A percentile compares a stretch with the other conserved stretches of the same genome.
Evolutionary conservation across 2,113 vertebrate species (phyloP).

Genomic region (Nematolebias whitei): DNA sequence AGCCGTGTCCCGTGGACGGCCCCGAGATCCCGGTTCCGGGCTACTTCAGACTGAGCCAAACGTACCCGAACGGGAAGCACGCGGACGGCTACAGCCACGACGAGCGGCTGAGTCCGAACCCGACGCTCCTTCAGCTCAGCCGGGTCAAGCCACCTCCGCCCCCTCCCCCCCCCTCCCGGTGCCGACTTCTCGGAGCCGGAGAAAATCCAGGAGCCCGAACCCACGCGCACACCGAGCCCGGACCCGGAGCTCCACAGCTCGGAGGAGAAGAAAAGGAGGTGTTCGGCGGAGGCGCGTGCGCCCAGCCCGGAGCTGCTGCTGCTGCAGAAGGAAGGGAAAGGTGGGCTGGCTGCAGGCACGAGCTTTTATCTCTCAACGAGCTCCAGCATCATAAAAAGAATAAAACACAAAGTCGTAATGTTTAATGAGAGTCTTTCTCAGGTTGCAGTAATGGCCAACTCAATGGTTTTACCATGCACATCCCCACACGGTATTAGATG

Average conservation of each 20-base stretch:
- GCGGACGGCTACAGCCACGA: slow-evolving; percentile 92
- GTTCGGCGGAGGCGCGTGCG: slow-evolving; percentile 87
- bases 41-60: slow-evolving; percentile 99
- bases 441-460: slow-evolving; percentile 80
- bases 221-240: slow-evolving; percentile 87
- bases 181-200: slow-evolving; percentile 86
- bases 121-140: slow-evolving; percentile 92
- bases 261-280: slow-evolving; percentile 89
- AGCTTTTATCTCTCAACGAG: slow-evolving; percentile 86
- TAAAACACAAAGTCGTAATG: slow-evolving; percentile 89
- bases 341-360: slow-evolving; percentile 89
- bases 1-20: slow-evolving; percentile 91
- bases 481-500: slow-evolving; percentile 13
- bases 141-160: slow-evolving; percentile 84
- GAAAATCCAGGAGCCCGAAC: slow-evolving; percentile 88
- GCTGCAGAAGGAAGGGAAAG: slow-evolving; percentile 95
- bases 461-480: slow-evolving; percentile 61
- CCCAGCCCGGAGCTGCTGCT: slow-evolving; percentile 93
- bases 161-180: no score
- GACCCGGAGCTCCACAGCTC: slow-evolving; percentile 84
- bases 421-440: slow-evolving; percentile 87
- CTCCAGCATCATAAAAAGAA: slow-evolving; percentile 88
- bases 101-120: slow-evolving; percentile 90
- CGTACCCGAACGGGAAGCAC: slow-evolving; percentile 93
- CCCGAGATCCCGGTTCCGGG: slow-evolving; percentile 98